Base-by-base conservation (phyloP, 2,113 vertebrate genomes). In the Pyxicephalus adspersus region DNA sequence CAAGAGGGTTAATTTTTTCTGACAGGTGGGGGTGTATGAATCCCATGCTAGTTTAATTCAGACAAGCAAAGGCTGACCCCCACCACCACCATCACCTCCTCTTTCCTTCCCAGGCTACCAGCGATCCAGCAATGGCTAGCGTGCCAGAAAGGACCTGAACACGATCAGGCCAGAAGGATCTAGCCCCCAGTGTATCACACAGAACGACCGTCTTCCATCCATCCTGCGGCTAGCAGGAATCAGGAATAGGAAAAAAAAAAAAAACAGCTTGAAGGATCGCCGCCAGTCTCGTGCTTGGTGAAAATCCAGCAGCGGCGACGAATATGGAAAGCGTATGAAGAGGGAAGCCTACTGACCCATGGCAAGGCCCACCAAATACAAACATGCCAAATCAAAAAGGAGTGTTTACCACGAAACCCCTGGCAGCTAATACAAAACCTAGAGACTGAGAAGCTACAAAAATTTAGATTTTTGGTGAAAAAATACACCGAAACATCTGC, bases 181-280 rank as follows among this genome's bases (percentile, higher is more conserved):
- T 50, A 34, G 28, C n/a, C 29, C 55, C 54, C 4, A 26, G 45
- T 26, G 34, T 29, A 66, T 63, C 2, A 63, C 34, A 19, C 22
- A 73, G 54, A 28, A 58, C 57, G 70, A 58, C 52, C 9, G 70
- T 77, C 76, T 66, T 55, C 76, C 76, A 77, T 77, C 63, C 76
- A 77, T 77, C 19, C 50, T 66, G 60, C 51, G 63, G 64, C 76
- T 66, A 77, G 63, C 61, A 66, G 52, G 64, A 45, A 67, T 57
- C 51, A 29, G 54, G 51, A 22, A 58, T 29, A 19, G 29, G 28
- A 38, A 22, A 34, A 65, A 28, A 22, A 58, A 31, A 19, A 28
- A 52, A 38, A 18, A 34, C 51, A 50, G n/a, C 64, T 58, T 57
- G 20, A 51, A 55, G 64, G 31, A 68, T 16, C 29, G 38, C 58